Conservation (phyloP, 2,888 invertebrate genomes). For the Athalia cordata region DNA sequence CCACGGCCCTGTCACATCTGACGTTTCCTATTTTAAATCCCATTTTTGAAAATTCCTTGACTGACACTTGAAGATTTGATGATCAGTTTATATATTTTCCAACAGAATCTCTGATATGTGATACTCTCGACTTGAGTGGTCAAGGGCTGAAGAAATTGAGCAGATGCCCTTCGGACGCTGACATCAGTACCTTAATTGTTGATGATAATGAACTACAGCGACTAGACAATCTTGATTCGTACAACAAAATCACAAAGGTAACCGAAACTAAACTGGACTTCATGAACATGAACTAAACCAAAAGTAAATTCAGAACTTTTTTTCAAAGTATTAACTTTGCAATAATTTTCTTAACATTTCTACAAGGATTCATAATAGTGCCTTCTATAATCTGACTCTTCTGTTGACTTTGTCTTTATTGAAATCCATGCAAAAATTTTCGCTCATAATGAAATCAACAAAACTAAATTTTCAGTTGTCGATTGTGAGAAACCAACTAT, state of each 20-base stretch:
- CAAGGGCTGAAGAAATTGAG: slow-evolving; percentile 88
- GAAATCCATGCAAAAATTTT: slow-evolving; percentile 5
- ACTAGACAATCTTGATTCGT: slow-evolving; percentile 91
- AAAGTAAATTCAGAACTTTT: too few species aligned
- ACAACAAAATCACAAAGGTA: slow-evolving; percentile 85
- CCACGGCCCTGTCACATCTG: slow-evolving; percentile 28
- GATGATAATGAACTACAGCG: slow-evolving; percentile 92
- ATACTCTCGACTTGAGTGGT: slow-evolving; percentile 85
- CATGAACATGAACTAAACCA: neutral
- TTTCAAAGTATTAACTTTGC: too few species aligned
- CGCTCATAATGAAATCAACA: neutral
- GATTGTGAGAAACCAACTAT: slow-evolving; percentile 87
- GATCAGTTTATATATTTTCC: slow-evolving; percentile 9
- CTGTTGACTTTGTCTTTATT: slow-evolving; percentile 12
- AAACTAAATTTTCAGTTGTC: slow-evolving; percentile 81
- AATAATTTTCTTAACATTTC: too few species aligned
- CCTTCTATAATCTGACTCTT: too few species aligned
- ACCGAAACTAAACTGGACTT: slow-evolving; percentile 17
- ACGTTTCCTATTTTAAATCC: slow-evolving; percentile 14
- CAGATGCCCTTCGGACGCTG: slow-evolving; percentile 82
- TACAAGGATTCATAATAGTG: too few species aligned
- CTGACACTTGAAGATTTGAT: neutral
- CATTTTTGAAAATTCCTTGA: neutral
- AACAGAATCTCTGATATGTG: slow-evolving; percentile 66
- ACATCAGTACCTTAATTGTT: slow-evolving; percentile 83